phyloP scores from a whole-genome alignment of 2,113 vertebrate genomes.

The Pseudois nayaur region DNA sequence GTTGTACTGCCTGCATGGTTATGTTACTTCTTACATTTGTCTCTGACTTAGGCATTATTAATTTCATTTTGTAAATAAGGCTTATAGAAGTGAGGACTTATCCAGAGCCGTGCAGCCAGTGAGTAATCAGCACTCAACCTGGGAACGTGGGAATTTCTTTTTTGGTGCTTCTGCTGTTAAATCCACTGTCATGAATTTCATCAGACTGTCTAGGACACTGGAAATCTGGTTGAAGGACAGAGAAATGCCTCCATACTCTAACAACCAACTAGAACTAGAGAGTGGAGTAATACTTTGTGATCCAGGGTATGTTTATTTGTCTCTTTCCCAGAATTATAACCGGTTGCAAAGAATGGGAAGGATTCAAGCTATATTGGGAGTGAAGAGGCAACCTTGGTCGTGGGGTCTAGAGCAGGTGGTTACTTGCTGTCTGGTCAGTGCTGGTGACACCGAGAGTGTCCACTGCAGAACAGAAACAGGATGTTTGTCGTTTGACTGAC shows the following conservation, averaged over 20 bases:
- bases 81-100: background rate
- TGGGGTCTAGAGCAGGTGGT: background rate
- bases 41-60: background rate
- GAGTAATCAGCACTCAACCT: background rate
- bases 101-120: background rate
- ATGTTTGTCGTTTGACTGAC: background rate
- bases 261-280: background rate
- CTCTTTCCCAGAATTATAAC: background rate
- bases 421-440: background rate
- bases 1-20: background rate
- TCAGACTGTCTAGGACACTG: background rate
- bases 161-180: background rate
- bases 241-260: background rate
- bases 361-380: background rate
- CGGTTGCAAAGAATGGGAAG: background rate
- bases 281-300: background rate
- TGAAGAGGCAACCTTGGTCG: background rate
- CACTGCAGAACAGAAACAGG: background rate
- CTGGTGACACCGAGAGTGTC: background rate
- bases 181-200: background rate
- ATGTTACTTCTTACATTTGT: background rate
- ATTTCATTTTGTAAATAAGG: background rate
- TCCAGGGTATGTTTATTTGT: background rate
- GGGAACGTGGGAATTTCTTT: background rate
- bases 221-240: background rate